A percentile compares a stretch with the other conserved stretches of the same genome.
Evolutionary conservation across 2,888 invertebrate species (phyloP).

Genomic region (Alsophila aescularia): DNA sequence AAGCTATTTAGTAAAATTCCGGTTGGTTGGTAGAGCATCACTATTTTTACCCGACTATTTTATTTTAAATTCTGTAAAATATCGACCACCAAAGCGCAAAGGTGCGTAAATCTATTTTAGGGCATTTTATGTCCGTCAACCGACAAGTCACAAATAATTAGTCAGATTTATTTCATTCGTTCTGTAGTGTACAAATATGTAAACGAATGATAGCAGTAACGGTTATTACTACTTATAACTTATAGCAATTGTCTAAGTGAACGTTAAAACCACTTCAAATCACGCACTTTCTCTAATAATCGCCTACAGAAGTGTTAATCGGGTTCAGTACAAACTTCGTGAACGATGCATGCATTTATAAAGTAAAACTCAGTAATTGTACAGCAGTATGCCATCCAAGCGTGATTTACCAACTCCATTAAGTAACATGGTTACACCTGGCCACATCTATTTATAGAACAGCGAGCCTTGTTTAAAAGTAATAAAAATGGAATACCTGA

Average conservation of each 20-base stretch:
- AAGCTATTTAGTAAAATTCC: no score
- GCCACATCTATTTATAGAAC: constrained; percentile 55
- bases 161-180: no score
- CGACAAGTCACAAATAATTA: no score
- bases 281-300: constrained; percentile 23
- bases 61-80: background rate
- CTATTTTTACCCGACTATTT: no score
- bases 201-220: background rate
- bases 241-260: constrained; percentile 1
- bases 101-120: constrained; percentile 3
- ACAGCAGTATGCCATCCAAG: constrained; percentile 27
- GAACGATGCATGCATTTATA: constrained; percentile 18
- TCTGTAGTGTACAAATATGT: no score
- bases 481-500: constrained; percentile 35
- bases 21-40: no score
- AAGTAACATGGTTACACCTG: constrained; percentile 58
- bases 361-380: constrained; percentile 33
- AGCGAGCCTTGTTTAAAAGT: constrained; percentile 30
- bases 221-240: background rate
- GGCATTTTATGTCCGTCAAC: background rate
- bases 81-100: constrained; percentile 4
- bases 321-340: constrained; percentile 26
- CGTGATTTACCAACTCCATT: constrained; percentile 55
- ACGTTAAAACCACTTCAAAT: background rate
- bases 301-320: constrained; percentile 20